A percentile compares a stretch with the other conserved stretches of the same genome.
Evolutionary conservation across 23 tunicate genomes (phyloP).

Genomic region (Halocynthia roretzi): DNA sequence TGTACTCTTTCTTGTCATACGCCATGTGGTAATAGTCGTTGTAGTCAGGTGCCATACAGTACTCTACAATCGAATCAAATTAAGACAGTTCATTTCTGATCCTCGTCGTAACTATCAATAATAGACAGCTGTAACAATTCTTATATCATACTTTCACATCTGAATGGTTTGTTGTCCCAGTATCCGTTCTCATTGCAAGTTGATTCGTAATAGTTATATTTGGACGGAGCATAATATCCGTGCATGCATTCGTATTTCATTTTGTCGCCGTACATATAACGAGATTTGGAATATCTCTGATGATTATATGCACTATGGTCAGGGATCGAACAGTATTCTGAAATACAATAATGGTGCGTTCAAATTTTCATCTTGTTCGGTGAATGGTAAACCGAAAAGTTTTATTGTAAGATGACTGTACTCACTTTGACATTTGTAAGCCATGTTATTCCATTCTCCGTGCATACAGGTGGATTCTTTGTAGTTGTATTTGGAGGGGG

Average conservation of each 20-base stretch:
- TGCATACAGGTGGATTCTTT: constrained; percentile 13
- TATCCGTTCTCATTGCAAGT: constrained; percentile 7
- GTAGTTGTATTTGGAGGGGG: constrained; percentile 10
- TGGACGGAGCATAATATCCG: neutral
- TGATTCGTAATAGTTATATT: constrained; percentile 6
- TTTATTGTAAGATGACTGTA: no score
- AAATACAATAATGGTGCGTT: neutral
- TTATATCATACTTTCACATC: constrained; percentile 9
- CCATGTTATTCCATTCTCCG: constrained; percentile 11
- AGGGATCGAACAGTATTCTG: constrained; percentile 10
- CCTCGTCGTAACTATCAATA: no score
- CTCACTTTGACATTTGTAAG: constrained; percentile 27
- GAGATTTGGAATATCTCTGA: neutral
- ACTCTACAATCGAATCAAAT: neutral
- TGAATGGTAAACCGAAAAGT: no score
- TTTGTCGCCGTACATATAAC: constrained; percentile 6
- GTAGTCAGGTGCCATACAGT: constrained; percentile 19
- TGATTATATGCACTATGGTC: constrained; percentile 7
- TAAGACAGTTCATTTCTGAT: no score
- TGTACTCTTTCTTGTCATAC: constrained; percentile 4
- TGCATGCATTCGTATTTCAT: constrained; percentile 9
- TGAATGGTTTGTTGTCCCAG: constrained; percentile 4
- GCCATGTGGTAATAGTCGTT: constrained; percentile 17
- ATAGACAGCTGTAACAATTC: no score
- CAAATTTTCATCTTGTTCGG: no score